Percentiles rank a stretch among this genome's conserved stretches.
These are phyloP conservation scores for Mesocentrotus franciscanus DNA, from an alignment of 53 echinoderm and acorn worm genomes.

Conservation along the genomic window DNA sequence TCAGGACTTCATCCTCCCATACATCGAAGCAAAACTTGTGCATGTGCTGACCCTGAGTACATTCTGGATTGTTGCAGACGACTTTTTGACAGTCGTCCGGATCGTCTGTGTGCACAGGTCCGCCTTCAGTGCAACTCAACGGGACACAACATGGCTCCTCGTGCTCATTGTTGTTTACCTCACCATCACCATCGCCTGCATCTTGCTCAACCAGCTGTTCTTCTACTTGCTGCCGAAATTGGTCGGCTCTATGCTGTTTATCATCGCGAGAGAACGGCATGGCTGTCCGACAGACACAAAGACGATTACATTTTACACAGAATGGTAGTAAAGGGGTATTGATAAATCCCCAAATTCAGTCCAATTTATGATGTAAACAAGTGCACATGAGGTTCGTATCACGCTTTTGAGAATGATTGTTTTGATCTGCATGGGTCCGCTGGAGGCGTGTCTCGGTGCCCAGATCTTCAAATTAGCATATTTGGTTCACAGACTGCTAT, in stretches of 20 bases:
- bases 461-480: constrained; percentile 59
- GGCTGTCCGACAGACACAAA: constrained; percentile 37
- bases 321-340: neutral
- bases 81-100: constrained; percentile 94
- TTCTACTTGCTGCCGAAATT: constrained; percentile 89
- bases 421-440: constrained; percentile 38
- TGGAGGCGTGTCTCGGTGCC: constrained; percentile 69
- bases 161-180: constrained; percentile 76
- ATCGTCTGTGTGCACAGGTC: constrained; percentile 82
- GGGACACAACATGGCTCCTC: constrained; percentile 91
- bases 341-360: constrained; percentile 43
- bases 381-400: constrained; percentile 62
- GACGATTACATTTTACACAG: constrained; percentile 20
- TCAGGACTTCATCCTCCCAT: constrained; percentile 97
- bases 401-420: constrained; percentile 58
- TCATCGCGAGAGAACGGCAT: constrained; percentile 98
- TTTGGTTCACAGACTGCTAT: constrained; percentile 18
- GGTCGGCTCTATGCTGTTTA: constrained; percentile 85
- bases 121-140: constrained; percentile 80
- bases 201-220: constrained; percentile 70
- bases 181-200: constrained; percentile 69
- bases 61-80: constrained; percentile 97
- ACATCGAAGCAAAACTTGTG: constrained; percentile 90
- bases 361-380: constrained; percentile 56
- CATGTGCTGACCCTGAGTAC: constrained; percentile 86